These are phyloP conservation scores for Scaptomyza cyrtandrae DNA, from an alignment of 2,888 invertebrate genomes.

Conservation along the genomic window DNA sequence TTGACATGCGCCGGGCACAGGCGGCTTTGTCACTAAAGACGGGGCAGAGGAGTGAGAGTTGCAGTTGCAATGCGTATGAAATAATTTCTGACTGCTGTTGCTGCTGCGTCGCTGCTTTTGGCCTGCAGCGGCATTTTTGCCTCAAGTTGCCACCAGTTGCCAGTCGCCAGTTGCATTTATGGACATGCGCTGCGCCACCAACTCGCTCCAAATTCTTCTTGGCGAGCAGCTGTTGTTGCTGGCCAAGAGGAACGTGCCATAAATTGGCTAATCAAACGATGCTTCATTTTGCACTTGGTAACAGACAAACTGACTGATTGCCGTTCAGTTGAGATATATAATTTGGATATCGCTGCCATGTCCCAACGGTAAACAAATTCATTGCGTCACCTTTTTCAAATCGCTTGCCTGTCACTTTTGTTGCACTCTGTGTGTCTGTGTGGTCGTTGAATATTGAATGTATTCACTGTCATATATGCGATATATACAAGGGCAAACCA, in stretches of 20 bases:
- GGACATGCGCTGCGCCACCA: conserved; percentile 69
- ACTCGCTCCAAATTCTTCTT: conserved; percentile 81
- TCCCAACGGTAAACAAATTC: conserved; percentile 30
- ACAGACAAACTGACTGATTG: conserved; percentile 40
- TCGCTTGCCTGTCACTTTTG: conserved; percentile 20
- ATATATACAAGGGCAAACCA: neutral
- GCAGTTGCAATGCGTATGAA: conserved; percentile 74
- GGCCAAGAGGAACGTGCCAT: conserved; percentile 81
- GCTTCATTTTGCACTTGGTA: conserved; percentile 39
- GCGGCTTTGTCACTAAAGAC: conserved; percentile 35
- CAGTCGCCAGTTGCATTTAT: conserved; percentile 53
- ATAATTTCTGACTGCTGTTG: conserved; percentile 71
- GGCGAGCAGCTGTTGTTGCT: conserved; percentile 31
- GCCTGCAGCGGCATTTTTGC: conserved; percentile 76
- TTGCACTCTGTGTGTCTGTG: neutral
- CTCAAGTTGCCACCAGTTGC: conserved; percentile 49
- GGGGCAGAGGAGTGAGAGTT: conserved; percentile 1
- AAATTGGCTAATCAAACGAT: conserved; percentile 83
- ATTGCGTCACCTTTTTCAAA: conserved; percentile 28
- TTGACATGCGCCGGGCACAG: conserved; percentile 75
- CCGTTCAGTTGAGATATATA: conserved; percentile 48
- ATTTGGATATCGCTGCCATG: conserved; percentile 62
- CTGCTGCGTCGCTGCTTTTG: conserved; percentile 66
- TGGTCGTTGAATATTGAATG: neutral
- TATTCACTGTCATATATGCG: neutral